A percentile compares a stretch with the other conserved stretches of the same genome.
Evolutionary conservation across 2,113 vertebrate genomes (phyloP).

Genomic region (Rhinolophus ferrumequinum): DNA sequence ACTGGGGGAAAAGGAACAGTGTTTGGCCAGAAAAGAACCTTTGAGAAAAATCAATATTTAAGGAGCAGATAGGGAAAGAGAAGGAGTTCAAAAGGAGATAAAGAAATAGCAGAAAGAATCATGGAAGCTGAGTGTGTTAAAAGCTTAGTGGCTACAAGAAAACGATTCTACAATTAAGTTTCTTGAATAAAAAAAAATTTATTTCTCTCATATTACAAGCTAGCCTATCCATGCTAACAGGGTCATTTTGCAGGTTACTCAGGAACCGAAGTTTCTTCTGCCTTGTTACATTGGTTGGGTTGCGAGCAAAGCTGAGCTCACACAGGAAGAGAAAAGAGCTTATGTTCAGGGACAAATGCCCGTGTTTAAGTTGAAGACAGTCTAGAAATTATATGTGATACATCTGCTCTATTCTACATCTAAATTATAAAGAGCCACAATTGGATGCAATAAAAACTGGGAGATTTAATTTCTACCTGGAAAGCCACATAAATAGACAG

Average conservation of each 20-base stretch:
- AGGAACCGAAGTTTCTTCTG: not conserved
- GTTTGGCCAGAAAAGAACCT: not conserved
- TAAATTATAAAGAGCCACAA: not conserved
- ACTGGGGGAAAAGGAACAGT: not conserved
- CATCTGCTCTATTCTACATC: not conserved
- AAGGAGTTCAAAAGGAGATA: not conserved
- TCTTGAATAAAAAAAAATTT: not conserved
- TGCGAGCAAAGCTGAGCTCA: not conserved
- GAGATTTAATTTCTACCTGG: not conserved
- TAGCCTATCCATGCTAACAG: not conserved
- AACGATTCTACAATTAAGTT: not conserved
- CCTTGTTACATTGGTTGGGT: not conserved
- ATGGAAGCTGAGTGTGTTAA: not conserved
- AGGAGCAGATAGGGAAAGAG: not conserved
- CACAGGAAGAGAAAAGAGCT: not conserved
- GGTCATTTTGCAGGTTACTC: not conserved
- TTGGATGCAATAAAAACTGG: not conserved
- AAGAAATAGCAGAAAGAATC: not conserved
- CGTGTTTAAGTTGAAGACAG: not conserved
- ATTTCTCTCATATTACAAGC: not conserved
- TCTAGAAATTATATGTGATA: not conserved
- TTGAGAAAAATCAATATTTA: constrained; percentile 35
- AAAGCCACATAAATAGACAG: not conserved
- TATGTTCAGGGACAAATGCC: not conserved
- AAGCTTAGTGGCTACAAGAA: not conserved